A percentile compares a stretch with the other conserved stretches of the same genome.
Conservation (phyloP, 2,797 vertebrate genomes). For the Miichthys miiuy region DNA sequence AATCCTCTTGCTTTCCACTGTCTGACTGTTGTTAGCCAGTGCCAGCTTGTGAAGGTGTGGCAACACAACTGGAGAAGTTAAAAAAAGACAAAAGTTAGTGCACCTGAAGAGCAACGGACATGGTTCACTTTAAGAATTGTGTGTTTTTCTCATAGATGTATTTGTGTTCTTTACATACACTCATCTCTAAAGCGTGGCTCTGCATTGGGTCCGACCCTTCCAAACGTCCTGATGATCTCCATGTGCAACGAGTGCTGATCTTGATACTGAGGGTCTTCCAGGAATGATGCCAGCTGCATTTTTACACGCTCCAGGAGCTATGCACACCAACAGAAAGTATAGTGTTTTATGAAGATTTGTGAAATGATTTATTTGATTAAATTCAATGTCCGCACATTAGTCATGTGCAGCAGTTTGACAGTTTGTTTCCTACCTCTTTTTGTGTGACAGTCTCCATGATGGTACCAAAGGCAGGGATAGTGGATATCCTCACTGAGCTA, state of each 20-base stretch:
- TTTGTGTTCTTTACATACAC: slow-evolving; percentile 85
- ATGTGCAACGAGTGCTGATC: slow-evolving; percentile 98
- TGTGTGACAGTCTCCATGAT: slow-evolving; percentile 99
- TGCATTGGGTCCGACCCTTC: slow-evolving; percentile 96
- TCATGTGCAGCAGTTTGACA: background rate
- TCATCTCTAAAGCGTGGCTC: slow-evolving; percentile 98
- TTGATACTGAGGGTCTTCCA: slow-evolving; percentile 98
- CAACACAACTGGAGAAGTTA: slow-evolving; percentile 90
- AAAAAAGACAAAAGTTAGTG: background rate
- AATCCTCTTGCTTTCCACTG: slow-evolving; percentile 92
- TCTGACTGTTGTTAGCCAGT: slow-evolving; percentile 95
- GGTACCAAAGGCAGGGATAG: slow-evolving; percentile 98
- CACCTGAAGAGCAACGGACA: background rate
- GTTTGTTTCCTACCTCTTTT: slow-evolving; percentile 89
- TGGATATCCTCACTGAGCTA: slow-evolving; percentile 99
- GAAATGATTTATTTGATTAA: background rate
- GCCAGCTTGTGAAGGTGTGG: slow-evolving; percentile 98
- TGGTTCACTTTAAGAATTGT: background rate
- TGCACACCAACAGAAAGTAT: slow-evolving; percentile 16
- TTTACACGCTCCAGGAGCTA: slow-evolving; percentile 98
- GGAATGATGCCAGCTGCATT: slow-evolving; percentile 98
- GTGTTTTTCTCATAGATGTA: too few species aligned
- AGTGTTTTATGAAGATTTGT: background rate
- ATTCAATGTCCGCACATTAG: background rate
- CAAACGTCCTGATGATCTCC: slow-evolving; percentile 98